Conservation (phyloP, 2,888 invertebrate species). For the Nemotelus nigrinus region DNA sequence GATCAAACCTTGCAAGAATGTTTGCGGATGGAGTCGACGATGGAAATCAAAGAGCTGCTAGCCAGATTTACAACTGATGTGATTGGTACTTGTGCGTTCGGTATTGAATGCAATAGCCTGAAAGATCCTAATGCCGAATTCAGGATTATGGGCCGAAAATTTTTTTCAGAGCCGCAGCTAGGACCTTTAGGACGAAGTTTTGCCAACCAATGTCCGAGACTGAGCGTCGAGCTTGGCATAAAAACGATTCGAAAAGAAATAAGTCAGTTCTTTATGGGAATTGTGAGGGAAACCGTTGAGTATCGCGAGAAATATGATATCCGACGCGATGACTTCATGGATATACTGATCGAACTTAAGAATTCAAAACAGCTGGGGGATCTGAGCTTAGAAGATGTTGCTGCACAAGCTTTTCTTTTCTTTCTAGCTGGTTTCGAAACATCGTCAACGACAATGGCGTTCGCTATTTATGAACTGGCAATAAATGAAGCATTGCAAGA, state of each 20-base stretch:
- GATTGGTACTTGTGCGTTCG: slow-evolving; percentile 67
- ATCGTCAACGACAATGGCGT: slow-evolving; percentile 66
- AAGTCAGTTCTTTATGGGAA: slow-evolving; percentile 44
- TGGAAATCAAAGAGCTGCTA: slow-evolving; percentile 63
- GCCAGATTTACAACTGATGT: slow-evolving; percentile 67
- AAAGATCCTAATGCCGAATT: slow-evolving; percentile 63
- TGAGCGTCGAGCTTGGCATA: slow-evolving; percentile 14
- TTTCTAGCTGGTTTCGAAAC: slow-evolving; percentile 70
- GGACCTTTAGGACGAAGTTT: slow-evolving; percentile 47
- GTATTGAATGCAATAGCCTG: slow-evolving; percentile 65
- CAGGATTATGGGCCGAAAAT: slow-evolving; percentile 55
- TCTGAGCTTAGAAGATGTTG: slow-evolving; percentile 65
- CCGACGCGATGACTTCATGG: slow-evolving; percentile 49
- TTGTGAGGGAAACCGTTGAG: slow-evolving; percentile 46
- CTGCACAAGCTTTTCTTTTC: slow-evolving; percentile 69
- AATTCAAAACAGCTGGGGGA: slow-evolving; percentile 45
- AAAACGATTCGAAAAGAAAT: slow-evolving; percentile 23
- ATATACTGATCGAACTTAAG: slow-evolving; percentile 43
- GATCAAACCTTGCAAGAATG: slow-evolving; percentile 52
- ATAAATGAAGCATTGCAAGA: slow-evolving; percentile 65
- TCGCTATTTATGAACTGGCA: slow-evolving; percentile 67
- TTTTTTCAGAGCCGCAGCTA: slow-evolving; percentile 49
- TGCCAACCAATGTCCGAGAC: slow-evolving; percentile 46
- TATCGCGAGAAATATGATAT: slow-evolving; percentile 45
- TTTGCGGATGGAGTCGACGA: slow-evolving; percentile 54